Base-by-base conservation (phyloP, 2,113 vertebrate species). In the Bos taurus region DNA sequence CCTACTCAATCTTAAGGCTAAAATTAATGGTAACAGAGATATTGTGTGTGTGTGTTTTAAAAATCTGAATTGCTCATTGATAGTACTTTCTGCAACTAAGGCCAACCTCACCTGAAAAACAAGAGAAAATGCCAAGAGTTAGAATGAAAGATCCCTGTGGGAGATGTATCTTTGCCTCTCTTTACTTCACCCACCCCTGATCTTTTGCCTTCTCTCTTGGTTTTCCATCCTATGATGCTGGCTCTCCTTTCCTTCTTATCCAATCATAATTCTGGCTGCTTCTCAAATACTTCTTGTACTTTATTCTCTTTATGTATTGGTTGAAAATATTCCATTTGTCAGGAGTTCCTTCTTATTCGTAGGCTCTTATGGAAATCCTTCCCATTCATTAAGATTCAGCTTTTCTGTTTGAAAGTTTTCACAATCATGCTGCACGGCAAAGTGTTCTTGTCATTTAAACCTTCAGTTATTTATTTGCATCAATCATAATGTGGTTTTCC, bases 281-380 rank as follows among this genome's bases (percentile, higher is more conserved):
- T 81, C 21, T 88, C 23, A 88, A 52, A 48, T 7, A 64, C 0
- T 54, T 74, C 52, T 80, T 90, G 5, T 36, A 56, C 10, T 85
- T 54, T 60, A 14, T 2, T 90, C 7, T 8, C 10, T 3, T 11
- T 11, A 46, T 80, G 17, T 83, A 21, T 12, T 95, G 36, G 10
- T 13, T 89, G 52, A 80, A 84, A 95, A 78, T 84, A 92, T 64
- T 77, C 15, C 11, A 26, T 48, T 85, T 92, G 12, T 74, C 40
- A 46, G 6, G 5, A 25, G 1, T 81, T 95, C 2, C 2, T 85
- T 74, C 40, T 83, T 78, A 59, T 25, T 86, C 8, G 1, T 14
- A 25, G 17, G 23, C 9, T 93, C 11, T 46, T 52, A 4, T 11
- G 12, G n/a, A 84, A 95, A 71, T 56, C 3, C 6, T 89, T 40